phyloP scores from a whole-genome alignment of 2,797 vertebrate species.

The Myotis pilosus region DNA sequence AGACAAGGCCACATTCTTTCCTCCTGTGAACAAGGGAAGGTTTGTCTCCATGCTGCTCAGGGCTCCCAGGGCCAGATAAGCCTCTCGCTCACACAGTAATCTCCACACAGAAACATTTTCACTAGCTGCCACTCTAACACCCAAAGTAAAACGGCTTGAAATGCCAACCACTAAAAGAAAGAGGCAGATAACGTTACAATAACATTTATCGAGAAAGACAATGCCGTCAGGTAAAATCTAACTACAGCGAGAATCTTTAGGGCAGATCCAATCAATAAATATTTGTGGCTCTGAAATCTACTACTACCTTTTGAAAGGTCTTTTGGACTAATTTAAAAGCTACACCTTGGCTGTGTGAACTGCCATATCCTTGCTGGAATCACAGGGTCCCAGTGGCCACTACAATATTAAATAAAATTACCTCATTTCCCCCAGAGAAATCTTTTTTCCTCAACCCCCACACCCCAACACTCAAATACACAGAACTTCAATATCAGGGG shows the following conservation, averaged over 20 bases:
- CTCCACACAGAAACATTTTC: conserved; percentile 14
- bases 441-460: conserved; percentile 63
- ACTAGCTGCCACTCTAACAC: not conserved
- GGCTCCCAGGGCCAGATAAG: conserved; percentile 14
- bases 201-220: not conserved
- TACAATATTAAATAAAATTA: conserved; percentile 75
- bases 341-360: conserved; percentile 49
- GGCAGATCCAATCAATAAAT: not conserved
- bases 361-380: conserved; percentile 64
- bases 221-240: not conserved
- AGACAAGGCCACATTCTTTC: conserved; percentile 50
- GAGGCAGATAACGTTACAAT: not conserved
- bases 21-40: conserved; percentile 51
- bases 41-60: conserved; percentile 6
- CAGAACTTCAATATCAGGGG: conserved; percentile 55
- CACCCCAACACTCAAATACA: conserved; percentile 56
- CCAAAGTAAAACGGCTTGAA: not conserved
- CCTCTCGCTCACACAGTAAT: not conserved
- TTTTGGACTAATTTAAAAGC: not conserved
- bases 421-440: conserved; percentile 82
- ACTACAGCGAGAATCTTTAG: not conserved
- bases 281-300: not conserved
- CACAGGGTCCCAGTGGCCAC: conserved; percentile 28
- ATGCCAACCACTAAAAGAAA: not conserved
- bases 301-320: conserved; percentile 32